Evolutionary conservation across 1,140 invertebrate genomes (phyloP), one percentile per base, ranked within the genome.

Genomic region (Aphaenogaster ashmeadi): DNA sequence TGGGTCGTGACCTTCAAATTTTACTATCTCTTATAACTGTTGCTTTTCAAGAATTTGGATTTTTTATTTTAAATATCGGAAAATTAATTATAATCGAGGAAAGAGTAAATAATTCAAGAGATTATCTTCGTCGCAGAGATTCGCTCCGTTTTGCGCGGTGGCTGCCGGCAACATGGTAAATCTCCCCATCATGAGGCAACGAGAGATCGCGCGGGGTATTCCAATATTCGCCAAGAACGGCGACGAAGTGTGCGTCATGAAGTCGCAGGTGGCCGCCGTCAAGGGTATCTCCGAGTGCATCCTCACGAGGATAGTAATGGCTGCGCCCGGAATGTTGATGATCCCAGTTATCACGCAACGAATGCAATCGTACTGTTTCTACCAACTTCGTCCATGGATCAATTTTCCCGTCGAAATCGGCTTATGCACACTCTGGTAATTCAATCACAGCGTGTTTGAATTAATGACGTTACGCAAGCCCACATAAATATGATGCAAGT

Each of bases 231-330:
- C n/a, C 0, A 54, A 56, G 52, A 44, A 85, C 15, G 13, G 54
- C n/a, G 69, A 80, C 18, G 50, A 87, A 27, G 33, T 56, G 2
- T 72, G 47, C 44, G 62, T 93, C 9, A 91, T 92, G 87, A 86
- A 86, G 4, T 92, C 92, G 5, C 78, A 95, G 89, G 47, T 95
- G 13, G 96, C 96, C 52, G 96, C 96, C 13, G 91, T 95, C 79
- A 95, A 95, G 88, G 96, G 96, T 15, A 97, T 97, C 72, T 91
- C 95, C 74, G 96, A 97, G 92, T 97, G 97, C 33, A 95, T 97
- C 6, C 56, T 97, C 9, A 96, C 96, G 18, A 95, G 97, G 89
- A 96, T 97, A 75, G 88, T 95, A 41, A 98, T 97, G 97, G 97
- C 96, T 11, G 95, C 96, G 44, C 96, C 96, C 27, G 96, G 96